A percentile compares a stretch with the other conserved stretches of the same genome.
Evolutionary conservation across 2,888 invertebrate species (phyloP).

Genomic region (Arctia plantaginis): DNA sequence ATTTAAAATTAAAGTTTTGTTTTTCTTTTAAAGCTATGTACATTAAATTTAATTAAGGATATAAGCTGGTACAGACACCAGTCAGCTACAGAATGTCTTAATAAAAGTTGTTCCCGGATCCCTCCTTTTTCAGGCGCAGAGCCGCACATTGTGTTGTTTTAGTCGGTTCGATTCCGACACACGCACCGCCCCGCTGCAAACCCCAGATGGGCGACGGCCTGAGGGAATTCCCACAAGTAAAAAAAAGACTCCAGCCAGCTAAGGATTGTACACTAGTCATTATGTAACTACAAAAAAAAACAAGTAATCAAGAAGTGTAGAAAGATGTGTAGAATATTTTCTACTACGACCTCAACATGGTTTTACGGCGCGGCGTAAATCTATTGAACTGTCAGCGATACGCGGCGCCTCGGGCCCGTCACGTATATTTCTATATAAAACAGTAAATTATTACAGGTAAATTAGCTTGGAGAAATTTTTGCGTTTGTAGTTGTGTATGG

Average conservation of each 20-base stretch:
- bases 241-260: too few species aligned
- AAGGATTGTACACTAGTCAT: too few species aligned
- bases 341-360: neutral
- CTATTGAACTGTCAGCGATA: neutral
- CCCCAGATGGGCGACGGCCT: too few species aligned
- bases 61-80: too few species aligned
- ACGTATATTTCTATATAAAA: neutral
- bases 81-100: too few species aligned
- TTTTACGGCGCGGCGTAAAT: neutral
- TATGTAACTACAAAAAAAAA: neutral
- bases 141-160: neutral
- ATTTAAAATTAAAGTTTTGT: neutral
- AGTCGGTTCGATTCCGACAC: neutral
- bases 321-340: neutral
- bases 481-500: too few species aligned
- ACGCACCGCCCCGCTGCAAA: neutral
- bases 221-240: too few species aligned
- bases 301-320: neutral
- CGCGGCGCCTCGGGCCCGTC: neutral
- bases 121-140: too few species aligned
- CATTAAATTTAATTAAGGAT: neutral
- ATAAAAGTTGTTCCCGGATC: too few species aligned
- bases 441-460: neutral
- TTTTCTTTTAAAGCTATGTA: neutral
- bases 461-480: too few species aligned